These are phyloP conservation scores for Vandiemenella viatica DNA, from an alignment of 2,888 invertebrate species.

Conservation along the genomic window DNA sequence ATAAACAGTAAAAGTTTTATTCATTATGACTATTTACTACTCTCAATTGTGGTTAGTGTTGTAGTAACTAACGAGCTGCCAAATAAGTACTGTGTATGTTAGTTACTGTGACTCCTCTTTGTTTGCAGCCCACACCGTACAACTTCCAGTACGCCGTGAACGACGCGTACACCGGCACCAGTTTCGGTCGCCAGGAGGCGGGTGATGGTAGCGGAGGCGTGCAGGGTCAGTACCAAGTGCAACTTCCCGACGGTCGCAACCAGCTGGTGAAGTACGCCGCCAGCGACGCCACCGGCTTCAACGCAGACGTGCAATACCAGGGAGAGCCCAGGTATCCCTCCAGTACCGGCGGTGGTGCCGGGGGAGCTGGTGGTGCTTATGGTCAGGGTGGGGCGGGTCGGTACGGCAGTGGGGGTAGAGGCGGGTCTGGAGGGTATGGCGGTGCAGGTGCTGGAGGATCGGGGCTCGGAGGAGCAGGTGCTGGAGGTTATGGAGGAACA, in stretches of 20 bases:
- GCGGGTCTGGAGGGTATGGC: background rate
- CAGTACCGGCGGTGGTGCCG: background rate
- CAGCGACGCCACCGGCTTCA: constrained; percentile 65
- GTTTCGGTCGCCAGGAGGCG: constrained; percentile 72
- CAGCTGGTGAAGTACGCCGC: constrained; percentile 75
- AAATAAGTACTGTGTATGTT: no score
- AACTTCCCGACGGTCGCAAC: constrained; percentile 67
- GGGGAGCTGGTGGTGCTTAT: background rate
- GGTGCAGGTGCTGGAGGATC: background rate
- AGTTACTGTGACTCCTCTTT: no score
- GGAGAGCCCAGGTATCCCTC: background rate
- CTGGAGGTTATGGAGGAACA: background rate
- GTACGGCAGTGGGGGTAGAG: background rate
- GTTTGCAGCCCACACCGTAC: constrained; percentile 48
- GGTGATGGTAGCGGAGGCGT: constrained; percentile 69
- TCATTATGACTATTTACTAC: background rate
- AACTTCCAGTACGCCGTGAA: constrained; percentile 78
- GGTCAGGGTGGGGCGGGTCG: background rate
- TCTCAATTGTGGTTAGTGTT: no score
- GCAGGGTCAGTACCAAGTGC: constrained; percentile 67
- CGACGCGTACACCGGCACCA: constrained; percentile 61
- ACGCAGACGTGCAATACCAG: background rate
- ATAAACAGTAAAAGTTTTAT: background rate
- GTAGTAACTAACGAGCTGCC: no score
- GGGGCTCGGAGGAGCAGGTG: background rate